Percentiles rank a stretch among this genome's conserved stretches.
These are phyloP conservation scores for Ailuropoda melanoleuca DNA, from an alignment of 2,113 vertebrate species.

Conservation along the genomic window DNA sequence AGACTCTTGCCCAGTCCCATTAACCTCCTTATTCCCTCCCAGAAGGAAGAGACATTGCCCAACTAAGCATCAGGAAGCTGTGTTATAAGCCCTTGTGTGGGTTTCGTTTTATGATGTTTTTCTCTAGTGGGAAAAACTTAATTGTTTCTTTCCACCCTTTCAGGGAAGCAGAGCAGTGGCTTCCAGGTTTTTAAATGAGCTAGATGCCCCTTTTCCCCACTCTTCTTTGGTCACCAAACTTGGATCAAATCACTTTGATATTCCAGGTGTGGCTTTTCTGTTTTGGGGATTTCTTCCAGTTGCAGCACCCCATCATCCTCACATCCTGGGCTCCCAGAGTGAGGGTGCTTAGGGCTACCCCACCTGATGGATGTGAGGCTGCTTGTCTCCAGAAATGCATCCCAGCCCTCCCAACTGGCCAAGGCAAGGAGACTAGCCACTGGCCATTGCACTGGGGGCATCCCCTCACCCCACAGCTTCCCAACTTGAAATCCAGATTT, in stretches of 20 bases:
- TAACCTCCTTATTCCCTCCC: conserved; percentile 36
- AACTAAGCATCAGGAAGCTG: conserved; percentile 63
- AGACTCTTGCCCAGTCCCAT: conserved; percentile 73
- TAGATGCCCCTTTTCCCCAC: not conserved
- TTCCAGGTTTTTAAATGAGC: conserved; percentile 45
- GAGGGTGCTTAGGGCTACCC: not conserved
- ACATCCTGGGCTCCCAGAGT: not conserved
- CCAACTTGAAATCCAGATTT: conserved; percentile 59
- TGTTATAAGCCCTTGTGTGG: conserved; percentile 61
- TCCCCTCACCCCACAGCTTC: not conserved
- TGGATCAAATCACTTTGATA: conserved; percentile 60
- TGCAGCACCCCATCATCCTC: not conserved
- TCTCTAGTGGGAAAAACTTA: conserved; percentile 36
- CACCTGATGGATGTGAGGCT: not conserved
- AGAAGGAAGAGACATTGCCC: conserved; percentile 66
- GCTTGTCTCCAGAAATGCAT: not conserved
- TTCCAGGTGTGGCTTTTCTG: conserved; percentile 31
- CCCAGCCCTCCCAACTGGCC: not conserved
- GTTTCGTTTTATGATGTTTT: conserved; percentile 70
- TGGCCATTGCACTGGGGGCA: conserved; percentile 29
- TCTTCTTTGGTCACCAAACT: not conserved
- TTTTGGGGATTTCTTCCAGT: not conserved
- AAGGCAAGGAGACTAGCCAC: not conserved
- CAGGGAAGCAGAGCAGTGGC: conserved; percentile 13
- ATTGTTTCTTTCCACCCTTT: conserved; percentile 56